Base-by-base conservation (phyloP, 2,113 vertebrate genomes). In the Poecilia latipinna region DNA sequence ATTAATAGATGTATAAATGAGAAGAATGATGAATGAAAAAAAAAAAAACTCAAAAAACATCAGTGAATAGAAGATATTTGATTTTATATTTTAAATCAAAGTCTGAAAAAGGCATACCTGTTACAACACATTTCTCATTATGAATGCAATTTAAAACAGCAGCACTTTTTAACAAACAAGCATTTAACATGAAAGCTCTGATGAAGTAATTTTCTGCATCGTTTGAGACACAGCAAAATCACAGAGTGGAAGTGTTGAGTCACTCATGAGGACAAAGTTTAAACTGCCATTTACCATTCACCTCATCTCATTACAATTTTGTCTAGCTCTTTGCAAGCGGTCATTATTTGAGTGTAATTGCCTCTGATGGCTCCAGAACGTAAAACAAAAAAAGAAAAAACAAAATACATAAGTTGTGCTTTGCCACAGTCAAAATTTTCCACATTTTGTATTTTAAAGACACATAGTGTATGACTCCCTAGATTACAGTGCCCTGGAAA, bases 191-290 rank as follows among this genome's bases (percentile, higher is more conserved):
- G 4, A 31, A 17, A 37, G 37, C 72, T 80, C 71, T 42, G 39
- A 42, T 80, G 77, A 86, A 86, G 86, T 80, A 69, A 89, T 90
- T 89, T 91, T 88, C 88, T 86, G 88, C 89, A 86, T 86, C 82
- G 79, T 83, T 90, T 90, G 82, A 84, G 67, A 74, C 65, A 26
- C 78, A 88, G 86, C 74, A 80, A 72, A 82, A 83, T 85, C 79
- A 81, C 69, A 24, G 51, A 80, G 44, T 77, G 68, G 75, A 83
- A 71, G 69, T 81, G 77, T 79, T 13, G 33, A 63, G 39, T 68
- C 33, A 7, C 77, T 79, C 44, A 65, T 12, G 39, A 76, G 51
- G 28, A 71, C 42, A 70, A 71, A 88, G 70, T 78, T 69, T 72
- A 79, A 80, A 72, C 79, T 19, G 44, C 74, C 39, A 70, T 8